Base-by-base conservation (phyloP, 2,113 vertebrate species). In the Cranoglanis bouderius region DNA sequence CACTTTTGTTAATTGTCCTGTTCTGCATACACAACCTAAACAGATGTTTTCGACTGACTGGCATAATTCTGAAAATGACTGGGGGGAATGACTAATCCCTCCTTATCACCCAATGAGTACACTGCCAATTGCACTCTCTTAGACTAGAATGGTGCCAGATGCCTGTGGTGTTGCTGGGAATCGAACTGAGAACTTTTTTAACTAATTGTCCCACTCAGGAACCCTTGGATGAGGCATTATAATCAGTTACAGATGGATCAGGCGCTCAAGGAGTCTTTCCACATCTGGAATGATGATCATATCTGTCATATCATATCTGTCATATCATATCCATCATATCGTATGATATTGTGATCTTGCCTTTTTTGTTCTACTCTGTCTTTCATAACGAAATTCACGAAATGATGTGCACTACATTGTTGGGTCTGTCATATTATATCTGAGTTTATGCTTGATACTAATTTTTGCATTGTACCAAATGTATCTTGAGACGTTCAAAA, bases 261-360 rank as follows among this genome's bases (percentile, higher is more conserved):
- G 61, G 72, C 13, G 14, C 8, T 78, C 8, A 53, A 24, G 18
- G 65, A 53, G n/a, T 72, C 19, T 35, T 51, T 32, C 8, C 9
- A 63, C 40, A 78, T 78, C 85, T 59, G 70, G 70, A 61, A 55
- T 59, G 38, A 77, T 77, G 77, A 59, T 43, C 21, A 49, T 49
- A 43, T n/a, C 10, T 51, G 14, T 65, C 10, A 65, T 49, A n/a
- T 32, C 83, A 40, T 10, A 63, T 29, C 1, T 59, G 59, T 26
- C 59, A 61, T 61, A 24, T 24, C 24, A 26, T 61, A 61, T 7
- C 57, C 1, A 24, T 10, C 59, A 61, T 61, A 26, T 24, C 24
- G 24, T 61, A 26, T 24, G 21, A 19, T 57, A 19, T 19, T 14
- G 4, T 63, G 61, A 59, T 59, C 57, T 63, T 63, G 6, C 24